Evolutionary conservation across 2,113 vertebrate genomes (phyloP), one percentile per base, ranked within the genome.

Genomic region (Pycnonotus jocosus): DNA sequence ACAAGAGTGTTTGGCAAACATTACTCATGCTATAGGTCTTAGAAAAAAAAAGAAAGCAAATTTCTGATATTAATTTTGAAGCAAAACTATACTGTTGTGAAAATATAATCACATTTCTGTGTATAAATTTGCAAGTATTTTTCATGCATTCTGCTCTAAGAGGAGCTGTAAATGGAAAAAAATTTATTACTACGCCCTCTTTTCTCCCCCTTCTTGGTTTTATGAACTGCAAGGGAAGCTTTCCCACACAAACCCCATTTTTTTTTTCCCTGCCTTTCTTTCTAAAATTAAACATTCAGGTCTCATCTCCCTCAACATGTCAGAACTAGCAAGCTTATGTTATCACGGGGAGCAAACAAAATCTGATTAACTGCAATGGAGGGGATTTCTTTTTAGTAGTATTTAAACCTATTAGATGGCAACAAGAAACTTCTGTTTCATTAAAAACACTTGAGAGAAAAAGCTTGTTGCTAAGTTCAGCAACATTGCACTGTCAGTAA

Each of bases 321-420:
- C 84, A 95, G 70, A 95, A 81, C 73, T 60, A 79, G 93, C 73
- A 91, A 79, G 73, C 62, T 91, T 87, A 47, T 37, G 57, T 60
- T 91, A 92, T 87, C 93, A 92, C 0, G 2, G 57, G 70, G 45
- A 93, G 73, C 78, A 93, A 96, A 94, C 56, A 92, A 81, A 94
- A 97, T 89, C 86, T 92, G 73, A 91, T 95, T 94, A 97, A 86
- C 71, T 54, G 88, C 93, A 92, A 72, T 81, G 54, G 65, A 87
- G 50, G 66, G 69, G 58, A 95, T 94, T 95, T 94, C 81, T 90
- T 92, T 84, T 87, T 76, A 92, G 86, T 50, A 87, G 70, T 24
- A 42, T 87, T 82, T 95, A 95, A 96, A 90, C 78, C 70, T 72
- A 93, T 89, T 87, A 88, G 76, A 92, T 11, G 22, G 83, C 76